Evolutionary conservation across 2,797 vertebrate species (phyloP).

Genomic region (Gadopsis bispinosus): DNA sequence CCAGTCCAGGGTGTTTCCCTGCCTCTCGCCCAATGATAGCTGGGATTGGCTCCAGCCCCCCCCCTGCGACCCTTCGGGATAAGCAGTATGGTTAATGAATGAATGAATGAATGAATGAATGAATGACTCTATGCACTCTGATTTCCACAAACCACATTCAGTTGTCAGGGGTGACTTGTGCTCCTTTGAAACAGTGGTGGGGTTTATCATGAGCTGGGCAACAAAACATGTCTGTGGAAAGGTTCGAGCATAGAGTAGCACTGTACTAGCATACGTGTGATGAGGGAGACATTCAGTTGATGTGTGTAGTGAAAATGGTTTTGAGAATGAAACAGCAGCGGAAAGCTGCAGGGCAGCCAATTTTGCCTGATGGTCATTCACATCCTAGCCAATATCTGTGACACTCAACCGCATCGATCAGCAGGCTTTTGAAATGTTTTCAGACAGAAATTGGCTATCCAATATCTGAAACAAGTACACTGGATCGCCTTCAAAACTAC

Average conservation of each 20-base stretch:
- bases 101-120: too few species aligned
- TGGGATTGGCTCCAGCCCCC: too few species aligned
- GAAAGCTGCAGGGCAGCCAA: slow-evolving; percentile 40
- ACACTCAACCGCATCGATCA: slow-evolving; percentile 50
- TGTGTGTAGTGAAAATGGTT: slow-evolving; percentile 38
- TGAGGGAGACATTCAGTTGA: slow-evolving; percentile 40
- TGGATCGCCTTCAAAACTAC: slow-evolving; percentile 36
- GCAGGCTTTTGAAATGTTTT: slow-evolving; percentile 48
- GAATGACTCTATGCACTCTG: neutral
- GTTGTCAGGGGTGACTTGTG: neutral
- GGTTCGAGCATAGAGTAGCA: neutral
- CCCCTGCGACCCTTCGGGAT: too few species aligned
- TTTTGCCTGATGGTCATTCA: slow-evolving; percentile 54
- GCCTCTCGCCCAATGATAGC: too few species aligned
- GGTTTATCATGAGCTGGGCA: slow-evolving; percentile 3
- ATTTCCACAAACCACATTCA: slow-evolving; percentile 23
- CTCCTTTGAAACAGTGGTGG: neutral
- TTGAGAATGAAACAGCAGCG: slow-evolving; percentile 31
- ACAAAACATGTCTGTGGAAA: slow-evolving; percentile 8
- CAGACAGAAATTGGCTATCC: slow-evolving; percentile 36
- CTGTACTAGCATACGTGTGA: slow-evolving; percentile 1
- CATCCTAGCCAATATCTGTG: slow-evolving; percentile 22
- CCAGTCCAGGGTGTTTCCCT: too few species aligned
- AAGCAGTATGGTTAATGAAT: too few species aligned
- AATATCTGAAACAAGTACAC: slow-evolving; percentile 43